Evolutionary conservation across 2,888 invertebrate species (phyloP), one percentile per base, ranked within the genome.

Genomic region (Lasioglossum pauxillum): DNA sequence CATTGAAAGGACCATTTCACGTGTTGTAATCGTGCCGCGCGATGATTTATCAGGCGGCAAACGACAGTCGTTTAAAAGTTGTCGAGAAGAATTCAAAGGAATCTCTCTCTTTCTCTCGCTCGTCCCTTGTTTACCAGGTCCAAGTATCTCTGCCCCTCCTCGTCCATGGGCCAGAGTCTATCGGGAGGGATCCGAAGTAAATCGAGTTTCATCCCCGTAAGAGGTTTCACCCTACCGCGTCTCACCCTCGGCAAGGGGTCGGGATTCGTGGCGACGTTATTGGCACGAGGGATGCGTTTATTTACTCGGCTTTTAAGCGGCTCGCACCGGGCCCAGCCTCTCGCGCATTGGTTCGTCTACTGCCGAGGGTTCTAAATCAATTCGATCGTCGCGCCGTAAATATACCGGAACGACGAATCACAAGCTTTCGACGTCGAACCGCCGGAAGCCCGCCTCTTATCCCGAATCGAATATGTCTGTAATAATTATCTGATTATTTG

Each of bases 221-320:
- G 85, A 90, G 89, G 83, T 88, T 89, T 85, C 90, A 69, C 80
- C 87, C 87, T 75, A 79, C 86, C 85, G 57, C 67, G 57, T 44
- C 35, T 71, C 41, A n/a, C 81, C 75, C 67, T 78, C 57, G 67
- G 35, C 35, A 41, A n/a, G 4, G 46, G 64, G 57, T 80, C 76
- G 41, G 78, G 81, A 89, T 89, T 89, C 89, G 89, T 53, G 80
- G 81, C 75, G 83, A 80, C 87, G 83, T 89, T 82, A 86, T 76
- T 60, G 82, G 79, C 80, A 77, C 85, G 77, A 57, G 80, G 89
- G 86, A 82, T 81, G 71, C 86, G 86, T 87, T 89, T 90, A 89
- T 90, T 90, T 87, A 86, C 88, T 84, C 69, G 86, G 90, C 88
- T 90, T 89, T 90, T 88, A 89, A 90, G 86, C 84, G 88, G 73